phyloP scores from a whole-genome alignment of 2,797 vertebrate species.

The Pelobates cultripes region DNA sequence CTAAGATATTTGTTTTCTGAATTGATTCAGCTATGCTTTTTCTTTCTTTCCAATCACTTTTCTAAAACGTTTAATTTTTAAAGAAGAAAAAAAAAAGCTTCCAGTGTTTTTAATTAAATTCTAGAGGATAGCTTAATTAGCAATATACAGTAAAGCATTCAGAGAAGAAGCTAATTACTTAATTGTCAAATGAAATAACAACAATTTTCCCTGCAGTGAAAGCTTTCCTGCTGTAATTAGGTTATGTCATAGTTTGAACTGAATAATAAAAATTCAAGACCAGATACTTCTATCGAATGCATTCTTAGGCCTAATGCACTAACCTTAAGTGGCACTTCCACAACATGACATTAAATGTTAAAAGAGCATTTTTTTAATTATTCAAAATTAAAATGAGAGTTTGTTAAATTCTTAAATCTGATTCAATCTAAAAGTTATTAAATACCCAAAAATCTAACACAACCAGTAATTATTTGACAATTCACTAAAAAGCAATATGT shows the following conservation, averaged over 20 bases:
- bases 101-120: slow-evolving; percentile 68
- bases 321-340: slow-evolving; percentile 65
- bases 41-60: slow-evolving; percentile 31
- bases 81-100: slow-evolving; percentile 5
- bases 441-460: background rate
- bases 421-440: background rate
- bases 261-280: slow-evolving; percentile 69
- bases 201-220: slow-evolving; percentile 67
- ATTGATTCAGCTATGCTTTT: slow-evolving; percentile 4
- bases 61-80: slow-evolving; percentile 38
- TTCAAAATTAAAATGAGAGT: background rate
- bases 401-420: background rate
- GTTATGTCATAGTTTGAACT: slow-evolving; percentile 70
- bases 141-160: slow-evolving; percentile 63
- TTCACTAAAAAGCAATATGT: too few relatives aligned
- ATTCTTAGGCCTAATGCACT: slow-evolving; percentile 65
- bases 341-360: slow-evolving; percentile 60
- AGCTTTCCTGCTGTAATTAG: slow-evolving; percentile 70
- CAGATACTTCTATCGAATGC: slow-evolving; percentile 59
- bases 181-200: slow-evolving; percentile 73
- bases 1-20: slow-evolving; percentile 13
- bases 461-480: too few relatives aligned
- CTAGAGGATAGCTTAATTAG: slow-evolving; percentile 66
- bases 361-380: background rate
- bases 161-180: slow-evolving; percentile 73